Evolutionary conservation across 2,888 invertebrate species (phyloP).

Genomic region (Noctua pronuba): DNA sequence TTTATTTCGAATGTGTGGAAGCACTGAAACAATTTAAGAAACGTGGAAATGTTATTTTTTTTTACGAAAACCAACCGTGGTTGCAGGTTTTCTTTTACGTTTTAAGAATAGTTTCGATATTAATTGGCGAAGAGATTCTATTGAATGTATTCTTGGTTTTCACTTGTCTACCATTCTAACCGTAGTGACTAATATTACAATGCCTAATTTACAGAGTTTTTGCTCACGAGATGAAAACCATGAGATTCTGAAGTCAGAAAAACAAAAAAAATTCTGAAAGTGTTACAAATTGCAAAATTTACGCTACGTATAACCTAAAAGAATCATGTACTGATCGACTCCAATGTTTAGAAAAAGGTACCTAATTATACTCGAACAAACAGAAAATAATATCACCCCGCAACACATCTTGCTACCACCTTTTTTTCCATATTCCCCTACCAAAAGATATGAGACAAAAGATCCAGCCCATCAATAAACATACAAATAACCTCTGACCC

Average conservation of each 20-base stretch:
- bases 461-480: constrained; percentile 11
- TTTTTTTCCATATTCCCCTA: neutral
- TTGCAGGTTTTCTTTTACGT: neutral
- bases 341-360: neutral
- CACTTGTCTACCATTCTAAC: neutral
- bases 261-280: too few relatives aligned
- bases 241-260: neutral
- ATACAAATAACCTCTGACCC: constrained; percentile 24
- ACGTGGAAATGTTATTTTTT: constrained; percentile 10
- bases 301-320: too few relatives aligned
- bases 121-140: neutral
- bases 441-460: constrained; percentile 28
- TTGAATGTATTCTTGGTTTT: neutral
- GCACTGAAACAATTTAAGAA: constrained; percentile 10
- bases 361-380: neutral
- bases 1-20: constrained; percentile 10
- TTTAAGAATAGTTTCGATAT: neutral
- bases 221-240: neutral
- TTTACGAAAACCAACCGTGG: neutral
- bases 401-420: neutral
- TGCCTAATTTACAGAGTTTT: neutral
- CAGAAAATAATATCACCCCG: neutral
- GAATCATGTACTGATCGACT: neutral
- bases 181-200: neutral
- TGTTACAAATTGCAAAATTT: too few relatives aligned